phyloP scores from a whole-genome alignment of 2,113 vertebrate genomes.

The Coracopsis vasa region DNA sequence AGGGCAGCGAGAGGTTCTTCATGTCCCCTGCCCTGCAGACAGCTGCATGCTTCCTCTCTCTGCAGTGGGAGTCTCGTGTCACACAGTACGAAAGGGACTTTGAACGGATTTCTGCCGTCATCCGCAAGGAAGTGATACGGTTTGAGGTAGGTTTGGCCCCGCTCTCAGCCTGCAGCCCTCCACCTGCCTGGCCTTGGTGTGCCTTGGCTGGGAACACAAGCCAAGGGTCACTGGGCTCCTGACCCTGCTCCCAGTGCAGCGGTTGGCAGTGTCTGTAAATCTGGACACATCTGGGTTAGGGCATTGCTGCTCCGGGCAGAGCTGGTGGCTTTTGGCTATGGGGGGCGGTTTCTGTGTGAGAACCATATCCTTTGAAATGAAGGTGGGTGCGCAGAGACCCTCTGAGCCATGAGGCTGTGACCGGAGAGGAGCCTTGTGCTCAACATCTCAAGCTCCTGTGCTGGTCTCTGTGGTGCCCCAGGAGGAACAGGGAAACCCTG shows the following conservation, averaged over 20 bases:
- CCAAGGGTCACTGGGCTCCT: not conserved
- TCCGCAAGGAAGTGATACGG: conserved; percentile 92
- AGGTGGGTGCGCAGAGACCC: not conserved
- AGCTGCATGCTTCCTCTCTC: not conserved
- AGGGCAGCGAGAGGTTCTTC: not conserved
- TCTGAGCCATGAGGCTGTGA: not conserved
- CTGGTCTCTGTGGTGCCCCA: not conserved
- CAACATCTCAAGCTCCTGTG: accelerated
- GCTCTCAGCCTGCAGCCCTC: accelerated
- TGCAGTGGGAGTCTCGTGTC: conserved; percentile 94
- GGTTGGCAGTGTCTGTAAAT: not conserved
- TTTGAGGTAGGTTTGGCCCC: conserved; percentile 82
- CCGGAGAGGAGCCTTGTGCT: not conserved
- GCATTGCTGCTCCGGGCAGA: accelerated
- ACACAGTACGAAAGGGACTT: conserved; percentile 95
- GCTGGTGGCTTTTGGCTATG: not conserved
- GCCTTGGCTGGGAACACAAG: not conserved
- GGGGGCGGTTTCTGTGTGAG: not conserved
- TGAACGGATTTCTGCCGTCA: conserved; percentile 88
- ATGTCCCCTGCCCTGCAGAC: not conserved
- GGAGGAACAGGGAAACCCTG: not conserved
- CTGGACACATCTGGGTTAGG: accelerated
- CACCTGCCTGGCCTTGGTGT: not conserved
- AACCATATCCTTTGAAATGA: accelerated
- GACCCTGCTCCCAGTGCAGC: accelerated